Evolutionary conservation across 2,113 vertebrate species (phyloP).

Genomic region (Copsychus sechellarum): DNA sequence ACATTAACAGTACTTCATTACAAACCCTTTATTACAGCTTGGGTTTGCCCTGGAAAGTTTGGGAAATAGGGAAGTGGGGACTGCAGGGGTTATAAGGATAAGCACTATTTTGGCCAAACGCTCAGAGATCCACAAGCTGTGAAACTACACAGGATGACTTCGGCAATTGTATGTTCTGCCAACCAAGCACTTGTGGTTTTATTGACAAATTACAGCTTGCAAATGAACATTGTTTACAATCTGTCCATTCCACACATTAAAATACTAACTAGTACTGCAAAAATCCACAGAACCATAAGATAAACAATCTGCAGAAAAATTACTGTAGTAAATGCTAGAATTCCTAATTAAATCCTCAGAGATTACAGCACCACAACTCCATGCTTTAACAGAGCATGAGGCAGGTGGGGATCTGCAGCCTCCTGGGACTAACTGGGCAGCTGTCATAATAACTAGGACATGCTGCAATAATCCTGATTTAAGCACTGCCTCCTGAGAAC

Average conservation of each 20-base stretch:
- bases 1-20: neutral
- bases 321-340: neutral
- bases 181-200: neutral
- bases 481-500: neutral
- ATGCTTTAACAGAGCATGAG: neutral
- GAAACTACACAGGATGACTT: neutral
- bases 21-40: neutral
- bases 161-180: fast-evolving
- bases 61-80: neutral
- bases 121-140: neutral
- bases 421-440: neutral
- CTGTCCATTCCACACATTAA: neutral
- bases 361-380: neutral
- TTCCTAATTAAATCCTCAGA: neutral
- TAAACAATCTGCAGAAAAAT: neutral
- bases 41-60: neutral
- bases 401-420: neutral
- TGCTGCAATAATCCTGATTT: neutral
- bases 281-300: neutral
- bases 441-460: neutral
- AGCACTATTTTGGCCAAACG: neutral
- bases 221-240: neutral
- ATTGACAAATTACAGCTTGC: neutral
- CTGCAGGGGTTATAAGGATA: neutral
- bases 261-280: neutral